These are phyloP conservation scores for Scyliorhinus canicula DNA, from an alignment of 2,797 vertebrate genomes.

Conservation along the genomic window DNA sequence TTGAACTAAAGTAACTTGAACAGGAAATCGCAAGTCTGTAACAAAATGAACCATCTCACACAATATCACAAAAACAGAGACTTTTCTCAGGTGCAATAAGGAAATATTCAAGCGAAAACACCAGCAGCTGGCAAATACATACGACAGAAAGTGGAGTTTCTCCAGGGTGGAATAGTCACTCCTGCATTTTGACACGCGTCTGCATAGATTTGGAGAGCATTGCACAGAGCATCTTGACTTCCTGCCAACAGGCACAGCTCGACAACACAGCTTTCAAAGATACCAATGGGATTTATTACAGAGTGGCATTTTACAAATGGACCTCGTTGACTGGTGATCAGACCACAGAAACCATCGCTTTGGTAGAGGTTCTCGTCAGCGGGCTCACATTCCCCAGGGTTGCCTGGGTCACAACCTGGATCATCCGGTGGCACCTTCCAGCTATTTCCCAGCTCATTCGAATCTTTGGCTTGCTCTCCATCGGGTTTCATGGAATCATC, in stretches of 20 bases:
- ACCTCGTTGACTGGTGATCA: slow-evolving; percentile 56
- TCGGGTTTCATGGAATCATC: slow-evolving; percentile 63
- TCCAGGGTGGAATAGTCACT: slow-evolving; percentile 58
- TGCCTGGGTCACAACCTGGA: slow-evolving; percentile 50
- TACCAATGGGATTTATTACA: slow-evolving; percentile 56
- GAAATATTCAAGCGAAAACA: not conserved
- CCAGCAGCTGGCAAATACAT: slow-evolving; percentile 47
- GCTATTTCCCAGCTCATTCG: slow-evolving; percentile 56
- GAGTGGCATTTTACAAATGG: slow-evolving; percentile 62
- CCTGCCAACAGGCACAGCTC: slow-evolving; percentile 64
- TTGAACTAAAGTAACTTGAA: not conserved
- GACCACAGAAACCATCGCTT: slow-evolving; percentile 63
- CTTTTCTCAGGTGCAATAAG: not conserved
- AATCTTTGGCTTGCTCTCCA: slow-evolving; percentile 48
- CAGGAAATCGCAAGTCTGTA: not conserved
- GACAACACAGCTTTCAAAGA: slow-evolving; percentile 65
- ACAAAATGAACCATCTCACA: not conserved
- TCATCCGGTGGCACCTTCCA: slow-evolving; percentile 54
- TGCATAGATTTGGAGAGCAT: slow-evolving; percentile 57
- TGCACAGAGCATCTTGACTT: slow-evolving; percentile 56
- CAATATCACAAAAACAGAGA: not conserved
- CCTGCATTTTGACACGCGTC: slow-evolving; percentile 64
- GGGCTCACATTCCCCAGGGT: slow-evolving; percentile 54
- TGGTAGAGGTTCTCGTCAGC: slow-evolving; percentile 54
- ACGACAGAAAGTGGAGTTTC: slow-evolving; percentile 70